Evolutionary conservation across 1,140 invertebrate species (phyloP), one percentile per base, ranked within the genome.

Genomic region (Heliconius himera): DNA sequence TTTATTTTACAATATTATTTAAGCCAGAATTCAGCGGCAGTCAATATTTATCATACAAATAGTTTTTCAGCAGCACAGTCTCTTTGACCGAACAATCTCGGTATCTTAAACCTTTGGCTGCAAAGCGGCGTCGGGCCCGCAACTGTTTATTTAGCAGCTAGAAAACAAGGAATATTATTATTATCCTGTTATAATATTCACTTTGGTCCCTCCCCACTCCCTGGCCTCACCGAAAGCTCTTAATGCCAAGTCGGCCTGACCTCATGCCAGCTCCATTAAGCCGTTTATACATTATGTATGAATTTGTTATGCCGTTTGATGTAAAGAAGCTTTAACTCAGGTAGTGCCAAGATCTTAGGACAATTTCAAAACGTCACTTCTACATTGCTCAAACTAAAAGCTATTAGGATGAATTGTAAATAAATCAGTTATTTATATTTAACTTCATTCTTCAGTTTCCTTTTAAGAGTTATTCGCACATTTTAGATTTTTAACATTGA

Each of bases 261-360:
- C 91, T 93, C 91, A 91, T 92, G 90, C 84, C 91, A 89, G 89
- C 87, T 92, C 92, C 93, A 94, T 94, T 93, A 94, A 93, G 91
- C 91, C 91, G 90, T 90, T 91, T 93, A 93, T 94, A 94, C 93
- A 94, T 93, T 86, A 94, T 94, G 90, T 93, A 94, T 94, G 93
- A 94, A 93, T 94, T 93, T 94, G 93, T 94, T 93, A 94, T 94
- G 91, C 91, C 89, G 89, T 94, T 94, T 94, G 93, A 94, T 94
- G 93, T 93, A 93, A 93, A 92, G 90, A 92, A 91, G 93, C 91
- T 90, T 93, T 89, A 93, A 88, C 87, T 89, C 91, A 92, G 91
- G 93, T 93, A 94, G 91, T 93, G 88, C 86, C 86, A 90, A 87
- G 87, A 87, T 89, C 90, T 89, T 87, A 87, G 86, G 87, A 90